These are phyloP conservation scores for Andricus quercusramuli DNA, from an alignment of 2,888 invertebrate genomes.

Conservation along the genomic window DNA sequence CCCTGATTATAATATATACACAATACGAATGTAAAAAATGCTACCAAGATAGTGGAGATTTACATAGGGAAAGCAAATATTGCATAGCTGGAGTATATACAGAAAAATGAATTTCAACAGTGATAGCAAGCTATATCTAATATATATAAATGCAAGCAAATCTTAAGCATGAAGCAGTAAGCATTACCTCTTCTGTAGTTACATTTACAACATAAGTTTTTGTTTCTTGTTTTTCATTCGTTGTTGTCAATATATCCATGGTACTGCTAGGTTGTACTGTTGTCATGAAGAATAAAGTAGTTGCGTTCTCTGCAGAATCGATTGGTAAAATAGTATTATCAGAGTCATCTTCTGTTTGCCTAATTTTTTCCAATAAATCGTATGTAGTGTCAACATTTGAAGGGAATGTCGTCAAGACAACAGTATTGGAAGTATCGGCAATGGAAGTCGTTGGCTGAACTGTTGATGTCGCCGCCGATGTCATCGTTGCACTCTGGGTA, in stretches of 20 bases:
- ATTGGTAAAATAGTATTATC: constrained; percentile 4
- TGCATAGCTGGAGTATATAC: background rate
- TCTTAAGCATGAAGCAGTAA: constrained; percentile 62
- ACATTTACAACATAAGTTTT: constrained; percentile 67
- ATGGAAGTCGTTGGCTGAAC: constrained; percentile 57
- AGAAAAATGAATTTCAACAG: background rate
- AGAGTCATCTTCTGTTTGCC: constrained; percentile 34
- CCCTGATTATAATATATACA: background rate
- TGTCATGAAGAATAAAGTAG: constrained; percentile 62
- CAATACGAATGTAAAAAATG: background rate
- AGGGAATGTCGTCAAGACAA: constrained; percentile 50
- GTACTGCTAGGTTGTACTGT: constrained; percentile 57
- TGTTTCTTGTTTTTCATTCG: constrained; percentile 79
- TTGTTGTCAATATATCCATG: constrained; percentile 72
- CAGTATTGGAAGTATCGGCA: constrained; percentile 48
- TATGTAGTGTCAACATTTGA: background rate
- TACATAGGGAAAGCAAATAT: background rate
- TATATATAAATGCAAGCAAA: background rate
- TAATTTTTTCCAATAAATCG: constrained; percentile 46
- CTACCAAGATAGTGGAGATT: background rate
- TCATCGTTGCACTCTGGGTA: constrained; percentile 59
- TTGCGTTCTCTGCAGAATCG: constrained; percentile 53
- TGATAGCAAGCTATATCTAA: background rate
- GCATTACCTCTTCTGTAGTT: constrained; percentile 76
- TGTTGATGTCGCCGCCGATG: constrained; percentile 58